Base-by-base conservation (phyloP, 2,797 vertebrate genomes). In the Hapalemur alaotrensis region DNA sequence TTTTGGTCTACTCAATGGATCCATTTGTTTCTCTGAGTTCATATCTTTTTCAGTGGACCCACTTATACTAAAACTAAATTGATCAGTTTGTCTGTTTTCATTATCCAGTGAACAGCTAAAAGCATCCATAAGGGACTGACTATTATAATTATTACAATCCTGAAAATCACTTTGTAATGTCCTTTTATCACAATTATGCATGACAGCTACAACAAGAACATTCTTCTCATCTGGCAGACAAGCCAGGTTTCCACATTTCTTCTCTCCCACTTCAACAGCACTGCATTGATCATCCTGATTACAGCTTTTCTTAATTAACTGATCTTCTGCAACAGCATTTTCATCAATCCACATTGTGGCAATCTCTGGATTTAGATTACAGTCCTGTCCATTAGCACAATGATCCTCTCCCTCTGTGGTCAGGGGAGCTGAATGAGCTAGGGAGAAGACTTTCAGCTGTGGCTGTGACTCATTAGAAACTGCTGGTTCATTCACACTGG, bases 281-380 rank as follows among this genome's bases (percentile, higher is more conserved):
- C 97, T 98, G 93, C 96, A 98, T 15, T 98, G 96, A 65, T 93
- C 97, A 95, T 98, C 97, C 38, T 1, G 91, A 97, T 91, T 98
- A 95, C 81, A 97, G 76, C 88, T 98, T 95, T 97, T 98, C 97
- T 98, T 98, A 94, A 98, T 92, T 96, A 98, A 32, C 0, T 98
- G 98, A 93, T 98, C 98, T 7, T 99, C 98, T 93, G 99, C 98
- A 94, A 98, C 98, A 25, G 99, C 98, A 97, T 99, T 98, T 97
- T 99, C 99, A 97, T 99, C 99, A 94, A 98, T 99, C 94, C 99
- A 99, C 99, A 98, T 98, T 78, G 97, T 97, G 97, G 98, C 96
- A 95, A 97, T 97, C 93, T 99, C 99, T 7, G 98, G 95, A 92
- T 98, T 98, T 76, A 98, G 61, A 79, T 93, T 98, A 96, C 98